phyloP scores from a whole-genome alignment of 2,113 vertebrate species.

The Zootoca vivipara region DNA sequence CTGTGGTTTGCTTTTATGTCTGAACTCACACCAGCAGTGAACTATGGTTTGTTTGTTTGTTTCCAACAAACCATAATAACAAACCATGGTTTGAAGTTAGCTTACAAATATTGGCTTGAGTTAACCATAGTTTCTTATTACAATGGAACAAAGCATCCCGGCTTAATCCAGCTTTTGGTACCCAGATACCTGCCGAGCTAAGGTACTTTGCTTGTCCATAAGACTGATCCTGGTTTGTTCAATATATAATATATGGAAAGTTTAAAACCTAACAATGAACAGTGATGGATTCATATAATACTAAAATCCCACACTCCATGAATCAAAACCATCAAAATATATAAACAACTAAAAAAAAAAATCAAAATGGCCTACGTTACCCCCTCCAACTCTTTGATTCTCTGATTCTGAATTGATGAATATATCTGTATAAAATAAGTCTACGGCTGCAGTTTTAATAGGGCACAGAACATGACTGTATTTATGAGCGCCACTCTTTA shows the following conservation, averaged over 20 bases:
- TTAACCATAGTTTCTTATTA: background rate
- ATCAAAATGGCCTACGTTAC: no score
- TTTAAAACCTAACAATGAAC: no score
- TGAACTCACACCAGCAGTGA: background rate
- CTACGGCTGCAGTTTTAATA: constrained; percentile 28
- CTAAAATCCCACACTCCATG: no score
- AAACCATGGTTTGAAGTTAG: background rate
- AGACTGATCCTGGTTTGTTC: no score
- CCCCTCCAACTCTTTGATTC: background rate
- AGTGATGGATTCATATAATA: no score
- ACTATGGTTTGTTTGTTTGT: background rate
- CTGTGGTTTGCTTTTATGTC: background rate
- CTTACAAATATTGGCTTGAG: background rate
- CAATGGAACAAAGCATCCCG: no score
- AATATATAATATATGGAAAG: no score
- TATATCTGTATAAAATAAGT: background rate
- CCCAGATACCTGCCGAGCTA: background rate
- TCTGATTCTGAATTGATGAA: background rate
- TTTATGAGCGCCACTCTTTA: constrained; percentile 48
- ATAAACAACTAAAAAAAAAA: no score
- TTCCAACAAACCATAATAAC: background rate
- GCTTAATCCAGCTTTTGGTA: no score
- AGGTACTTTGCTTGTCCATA: no score
- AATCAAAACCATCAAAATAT: no score
- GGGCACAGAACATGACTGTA: constrained; percentile 18